These are phyloP conservation scores for Latrodectus hesperus DNA, from an alignment of 2,888 invertebrate species.

Conservation along the genomic window DNA sequence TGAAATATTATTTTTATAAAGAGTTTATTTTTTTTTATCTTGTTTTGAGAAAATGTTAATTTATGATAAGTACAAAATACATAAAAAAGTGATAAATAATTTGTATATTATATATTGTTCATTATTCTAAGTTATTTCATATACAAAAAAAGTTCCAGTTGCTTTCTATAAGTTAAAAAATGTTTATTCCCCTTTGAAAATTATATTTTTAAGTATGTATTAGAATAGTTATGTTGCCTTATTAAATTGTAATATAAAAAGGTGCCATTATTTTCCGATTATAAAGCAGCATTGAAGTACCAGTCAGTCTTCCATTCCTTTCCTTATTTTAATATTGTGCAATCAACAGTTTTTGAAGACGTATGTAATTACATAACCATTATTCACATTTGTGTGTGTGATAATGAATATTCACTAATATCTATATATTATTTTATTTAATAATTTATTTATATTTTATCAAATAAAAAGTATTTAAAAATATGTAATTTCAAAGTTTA, in stretches of 20 bases:
- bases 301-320: constrained; percentile 78
- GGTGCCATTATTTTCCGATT: background rate
- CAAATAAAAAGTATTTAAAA: background rate
- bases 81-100: too few species aligned
- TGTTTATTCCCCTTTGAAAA: too few species aligned
- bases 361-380: constrained; percentile 74
- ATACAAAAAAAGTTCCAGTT: too few species aligned
- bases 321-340: constrained; percentile 83
- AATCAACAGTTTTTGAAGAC: constrained; percentile 83
- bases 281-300: constrained; percentile 77
- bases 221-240: too few species aligned
- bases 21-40: too few species aligned
- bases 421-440: background rate
- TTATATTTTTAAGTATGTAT: too few species aligned
- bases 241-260: background rate
- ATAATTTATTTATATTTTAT: background rate
- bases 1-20: too few species aligned
- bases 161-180: too few species aligned
- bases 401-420: background rate
- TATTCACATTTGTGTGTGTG: background rate
- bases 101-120: too few species aligned
- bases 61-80: too few species aligned
- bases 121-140: too few species aligned
- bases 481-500: background rate
- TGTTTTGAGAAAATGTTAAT: too few species aligned